phyloP scores from a whole-genome alignment of 2,797 vertebrate genomes.

The Malacoctenus gilli region DNA sequence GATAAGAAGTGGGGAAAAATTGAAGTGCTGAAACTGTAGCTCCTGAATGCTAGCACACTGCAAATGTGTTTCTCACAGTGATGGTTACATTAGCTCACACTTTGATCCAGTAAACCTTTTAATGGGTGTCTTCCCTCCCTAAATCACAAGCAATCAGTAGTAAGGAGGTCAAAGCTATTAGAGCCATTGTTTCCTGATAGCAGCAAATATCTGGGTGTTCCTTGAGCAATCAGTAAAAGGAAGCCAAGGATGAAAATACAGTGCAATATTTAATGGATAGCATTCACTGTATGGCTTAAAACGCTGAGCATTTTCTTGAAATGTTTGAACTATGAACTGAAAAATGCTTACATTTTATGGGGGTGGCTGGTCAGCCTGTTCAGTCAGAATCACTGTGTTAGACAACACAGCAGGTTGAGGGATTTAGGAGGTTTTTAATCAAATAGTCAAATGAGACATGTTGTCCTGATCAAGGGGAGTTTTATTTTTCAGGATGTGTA shows the following conservation, averaged over 20 bases:
- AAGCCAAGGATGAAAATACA: background rate
- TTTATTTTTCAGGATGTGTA: too few species aligned
- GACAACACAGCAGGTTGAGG: too few species aligned
- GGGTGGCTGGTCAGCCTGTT: too few species aligned
- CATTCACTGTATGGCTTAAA: too few species aligned
- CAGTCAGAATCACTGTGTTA: too few species aligned
- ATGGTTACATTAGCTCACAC: background rate
- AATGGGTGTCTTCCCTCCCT: background rate
- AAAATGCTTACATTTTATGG: too few species aligned
- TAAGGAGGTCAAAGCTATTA: slow-evolving; percentile 31
- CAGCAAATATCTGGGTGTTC: slow-evolving; percentile 1
- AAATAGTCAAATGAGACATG: too few species aligned
- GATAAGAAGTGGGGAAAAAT: background rate
- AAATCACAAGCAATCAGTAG: slow-evolving; percentile 17
- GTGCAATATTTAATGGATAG: too few species aligned
- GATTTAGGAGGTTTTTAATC: too few species aligned
- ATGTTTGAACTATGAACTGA: too few species aligned
- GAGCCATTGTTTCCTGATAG: slow-evolving; percentile 1
- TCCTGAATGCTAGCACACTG: too few species aligned
- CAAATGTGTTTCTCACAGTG: background rate
- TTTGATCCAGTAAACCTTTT: background rate
- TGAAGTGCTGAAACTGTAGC: background rate
- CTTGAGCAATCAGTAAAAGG: slow-evolving; percentile 5
- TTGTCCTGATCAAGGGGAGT: too few species aligned
- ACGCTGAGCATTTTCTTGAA: background rate